Evolutionary conservation across 2,113 vertebrate genomes (phyloP).

Genomic region (Emydocephalus ijimae): DNA sequence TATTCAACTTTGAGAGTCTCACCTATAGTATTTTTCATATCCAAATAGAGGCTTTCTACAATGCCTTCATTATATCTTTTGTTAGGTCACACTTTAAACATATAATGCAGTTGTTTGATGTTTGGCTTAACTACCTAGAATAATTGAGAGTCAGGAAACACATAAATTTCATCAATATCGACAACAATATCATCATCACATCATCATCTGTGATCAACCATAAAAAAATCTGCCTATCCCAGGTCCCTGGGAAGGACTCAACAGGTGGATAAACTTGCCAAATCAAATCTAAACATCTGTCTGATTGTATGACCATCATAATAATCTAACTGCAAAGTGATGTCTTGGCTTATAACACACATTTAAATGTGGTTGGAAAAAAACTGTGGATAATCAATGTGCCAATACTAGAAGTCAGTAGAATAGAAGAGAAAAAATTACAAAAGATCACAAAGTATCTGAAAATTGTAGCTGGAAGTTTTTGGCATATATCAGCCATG

Average conservation of each 20-base stretch:
- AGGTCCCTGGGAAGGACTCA: not conserved
- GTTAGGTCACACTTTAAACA: not conserved
- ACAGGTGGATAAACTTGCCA: not conserved
- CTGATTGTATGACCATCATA: not conserved
- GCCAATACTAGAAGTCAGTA: not conserved
- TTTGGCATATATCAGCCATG: no score
- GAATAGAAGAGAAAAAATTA: no score
- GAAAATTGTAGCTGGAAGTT: no score
- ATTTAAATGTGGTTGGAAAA: not conserved
- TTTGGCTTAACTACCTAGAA: not conserved
- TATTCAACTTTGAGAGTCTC: not conserved
- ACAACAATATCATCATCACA: not conserved
- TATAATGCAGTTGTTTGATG: not conserved
- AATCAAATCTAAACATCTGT: not conserved
- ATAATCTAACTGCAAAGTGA: not conserved
- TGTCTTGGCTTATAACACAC: not conserved
- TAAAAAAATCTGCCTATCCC: not conserved
- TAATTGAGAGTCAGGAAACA: not conserved
- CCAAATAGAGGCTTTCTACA: not conserved
- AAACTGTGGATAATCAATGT: not conserved
- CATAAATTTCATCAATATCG: not conserved
- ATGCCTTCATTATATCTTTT: not conserved
- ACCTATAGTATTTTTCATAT: not conserved
- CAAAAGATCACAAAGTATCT: no score
- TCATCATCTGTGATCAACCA: not conserved